These are phyloP conservation scores for Porites divaricata DNA, from an alignment of 92 coral and sea anemone genomes.

Conservation along the genomic window DNA sequence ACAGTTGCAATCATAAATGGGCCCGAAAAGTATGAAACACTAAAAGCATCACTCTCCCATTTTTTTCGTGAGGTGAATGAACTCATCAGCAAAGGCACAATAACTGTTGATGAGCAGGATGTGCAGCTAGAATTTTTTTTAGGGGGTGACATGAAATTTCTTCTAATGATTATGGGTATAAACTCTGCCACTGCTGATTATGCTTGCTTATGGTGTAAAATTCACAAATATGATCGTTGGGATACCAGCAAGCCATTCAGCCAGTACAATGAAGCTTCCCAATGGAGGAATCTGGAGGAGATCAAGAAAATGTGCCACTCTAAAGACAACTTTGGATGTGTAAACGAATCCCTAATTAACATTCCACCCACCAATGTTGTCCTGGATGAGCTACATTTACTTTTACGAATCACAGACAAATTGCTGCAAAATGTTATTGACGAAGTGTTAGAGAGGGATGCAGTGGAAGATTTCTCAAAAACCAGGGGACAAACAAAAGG, in stretches of 20 bases:
- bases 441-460: slow-evolving; percentile 68
- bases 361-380: slow-evolving; percentile 50
- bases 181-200: slow-evolving; percentile 57
- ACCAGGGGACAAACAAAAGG: slow-evolving; percentile 40
- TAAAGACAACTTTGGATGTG: slow-evolving; percentile 53
- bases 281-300: slow-evolving; percentile 47
- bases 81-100: slow-evolving; percentile 19
- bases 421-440: slow-evolving; percentile 57
- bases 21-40: slow-evolving; percentile 53
- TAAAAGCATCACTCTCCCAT: slow-evolving; percentile 33
- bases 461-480: slow-evolving; percentile 39
- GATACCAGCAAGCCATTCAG: slow-evolving; percentile 45
- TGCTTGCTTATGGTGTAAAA: slow-evolving; percentile 73
- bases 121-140: slow-evolving; percentile 53
- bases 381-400: slow-evolving; percentile 68
- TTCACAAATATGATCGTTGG: slow-evolving; percentile 66
- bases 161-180: slow-evolving; percentile 49
- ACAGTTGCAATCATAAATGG: slow-evolving; percentile 65
- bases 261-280: slow-evolving; percentile 34
- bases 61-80: slow-evolving; percentile 59
- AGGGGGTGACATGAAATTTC: slow-evolving; percentile 68
- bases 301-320: slow-evolving; percentile 5
- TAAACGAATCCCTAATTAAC: slow-evolving; percentile 52
- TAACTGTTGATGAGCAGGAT: slow-evolving; percentile 35
- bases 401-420: slow-evolving; percentile 63